phyloP scores from a whole-genome alignment of 1,140 invertebrate species.

The Agrilus planipennis region DNA sequence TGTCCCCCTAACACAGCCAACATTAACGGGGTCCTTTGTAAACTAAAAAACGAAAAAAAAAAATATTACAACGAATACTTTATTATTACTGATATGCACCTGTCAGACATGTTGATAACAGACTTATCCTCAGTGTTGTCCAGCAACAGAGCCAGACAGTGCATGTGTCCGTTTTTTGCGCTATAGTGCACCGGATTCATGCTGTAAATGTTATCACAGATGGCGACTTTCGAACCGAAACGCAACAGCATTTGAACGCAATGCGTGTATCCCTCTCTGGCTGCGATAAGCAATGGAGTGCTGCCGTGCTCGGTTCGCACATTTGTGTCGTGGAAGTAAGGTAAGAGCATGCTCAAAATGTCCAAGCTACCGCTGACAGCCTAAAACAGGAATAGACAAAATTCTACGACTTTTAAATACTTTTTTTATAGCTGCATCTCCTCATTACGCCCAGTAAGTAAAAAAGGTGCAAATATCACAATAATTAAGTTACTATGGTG shows the following conservation, averaged over 20 bases:
- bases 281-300: conserved; percentile 48
- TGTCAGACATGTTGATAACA: conserved; percentile 38
- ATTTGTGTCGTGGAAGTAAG: conserved; percentile 41
- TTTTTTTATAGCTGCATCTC: too few relatives aligned
- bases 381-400: too few relatives aligned
- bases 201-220: conserved; percentile 35
- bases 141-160: conserved; percentile 41
- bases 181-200: conserved; percentile 50
- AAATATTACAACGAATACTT: conserved; percentile 4
- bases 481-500: not conserved
- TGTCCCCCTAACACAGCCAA: conserved; percentile 42
- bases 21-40: conserved; percentile 47
- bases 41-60: conserved; percentile 24
- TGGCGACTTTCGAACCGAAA: conserved; percentile 37
- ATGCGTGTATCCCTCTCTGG: conserved; percentile 40
- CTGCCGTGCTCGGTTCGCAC: conserved; percentile 42
- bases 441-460: too few relatives aligned
- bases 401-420: too few relatives aligned
- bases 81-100: conserved; percentile 11
- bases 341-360: conserved; percentile 39
- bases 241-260: conserved; percentile 41
- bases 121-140: conserved; percentile 40
- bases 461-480: too few relatives aligned
- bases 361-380: conserved; percentile 42
- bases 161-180: conserved; percentile 46